A percentile compares a stretch with the other conserved stretches of the same genome.
Evolutionary conservation across 2,113 vertebrate genomes (phyloP).

Genomic region (Gallinago undulata): DNA sequence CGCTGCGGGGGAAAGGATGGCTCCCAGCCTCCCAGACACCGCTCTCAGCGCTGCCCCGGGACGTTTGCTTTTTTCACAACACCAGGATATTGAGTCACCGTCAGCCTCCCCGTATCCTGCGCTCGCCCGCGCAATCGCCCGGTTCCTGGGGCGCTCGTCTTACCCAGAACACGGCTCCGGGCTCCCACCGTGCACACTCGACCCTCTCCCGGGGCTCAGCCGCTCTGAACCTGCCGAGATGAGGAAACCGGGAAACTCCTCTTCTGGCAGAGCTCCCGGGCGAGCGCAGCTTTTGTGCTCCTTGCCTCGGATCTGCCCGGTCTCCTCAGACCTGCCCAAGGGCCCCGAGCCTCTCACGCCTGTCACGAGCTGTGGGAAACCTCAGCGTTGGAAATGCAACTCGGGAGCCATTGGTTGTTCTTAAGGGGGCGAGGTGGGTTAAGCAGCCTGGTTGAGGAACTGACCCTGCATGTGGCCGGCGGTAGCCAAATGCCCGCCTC

Average conservation of each 20-base stretch:
- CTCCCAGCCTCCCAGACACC: not conserved
- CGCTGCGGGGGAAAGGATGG: not conserved
- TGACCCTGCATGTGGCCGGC: not conserved
- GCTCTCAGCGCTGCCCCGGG: not conserved
- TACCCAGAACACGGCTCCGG: not conserved
- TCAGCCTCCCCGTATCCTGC: not conserved
- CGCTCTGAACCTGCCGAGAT: not conserved
- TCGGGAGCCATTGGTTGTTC: not conserved
- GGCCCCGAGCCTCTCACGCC: not conserved
- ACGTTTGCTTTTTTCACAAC: not conserved
- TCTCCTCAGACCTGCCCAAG: not conserved
- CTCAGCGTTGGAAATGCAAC: not conserved
- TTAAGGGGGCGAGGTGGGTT: not conserved
- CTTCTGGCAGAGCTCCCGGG: not conserved
- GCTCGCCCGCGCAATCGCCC: not conserved
- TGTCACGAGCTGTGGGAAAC: not conserved
- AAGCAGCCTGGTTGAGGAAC: not conserved
- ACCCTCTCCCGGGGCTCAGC: not conserved
- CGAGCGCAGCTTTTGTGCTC: not conserved
- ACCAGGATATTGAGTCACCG: not conserved
- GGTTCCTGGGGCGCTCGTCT: not conserved
- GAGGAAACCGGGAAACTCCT: not conserved
- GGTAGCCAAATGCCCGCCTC: not conserved
- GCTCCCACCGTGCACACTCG: rapidly evolving
- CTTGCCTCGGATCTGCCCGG: not conserved